phyloP scores from a whole-genome alignment of 2,888 invertebrate species.

The Notocelia uddmanniana region DNA sequence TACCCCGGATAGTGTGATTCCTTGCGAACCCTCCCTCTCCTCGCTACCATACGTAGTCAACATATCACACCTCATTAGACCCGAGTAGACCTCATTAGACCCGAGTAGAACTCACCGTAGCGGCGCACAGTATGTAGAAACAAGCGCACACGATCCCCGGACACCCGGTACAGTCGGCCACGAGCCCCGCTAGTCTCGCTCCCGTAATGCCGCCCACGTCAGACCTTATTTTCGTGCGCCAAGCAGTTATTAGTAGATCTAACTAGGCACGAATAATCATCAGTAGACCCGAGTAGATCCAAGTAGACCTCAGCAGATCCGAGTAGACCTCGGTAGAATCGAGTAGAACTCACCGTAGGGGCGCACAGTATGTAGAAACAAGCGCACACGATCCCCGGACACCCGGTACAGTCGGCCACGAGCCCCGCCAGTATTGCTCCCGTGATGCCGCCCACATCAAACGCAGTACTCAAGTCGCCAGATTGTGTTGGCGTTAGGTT shows the following conservation, averaged over 20 bases:
- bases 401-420: constrained; percentile 92
- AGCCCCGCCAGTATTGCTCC: constrained; percentile 96
- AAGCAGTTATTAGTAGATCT: no score
- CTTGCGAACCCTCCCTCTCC: no score
- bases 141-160: constrained; percentile 94
- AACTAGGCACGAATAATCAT: no score
- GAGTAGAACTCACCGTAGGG: constrained; percentile 88
- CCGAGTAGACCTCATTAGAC: not conserved
- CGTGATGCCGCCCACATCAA: constrained; percentile 95
- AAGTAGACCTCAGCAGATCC: not conserved
- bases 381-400: constrained; percentile 95
- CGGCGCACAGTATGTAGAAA: constrained; percentile 93
- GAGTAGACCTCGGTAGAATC: not conserved
- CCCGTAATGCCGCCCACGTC: constrained; percentile 97
- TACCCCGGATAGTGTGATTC: no score
- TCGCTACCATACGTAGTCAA: no score
- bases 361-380: constrained; percentile 92
- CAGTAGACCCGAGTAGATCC: not conserved
- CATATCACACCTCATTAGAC: not conserved
- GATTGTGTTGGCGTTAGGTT: constrained; percentile 88
- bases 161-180: constrained; percentile 93
- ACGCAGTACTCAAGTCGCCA: constrained; percentile 92
- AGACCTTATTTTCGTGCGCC: no score
- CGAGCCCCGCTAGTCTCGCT: constrained; percentile 94
- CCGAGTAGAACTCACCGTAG: constrained; percentile 87